These are phyloP conservation scores for Xenops minutus DNA, from an alignment of 2,797 vertebrate genomes.

Conservation along the genomic window DNA sequence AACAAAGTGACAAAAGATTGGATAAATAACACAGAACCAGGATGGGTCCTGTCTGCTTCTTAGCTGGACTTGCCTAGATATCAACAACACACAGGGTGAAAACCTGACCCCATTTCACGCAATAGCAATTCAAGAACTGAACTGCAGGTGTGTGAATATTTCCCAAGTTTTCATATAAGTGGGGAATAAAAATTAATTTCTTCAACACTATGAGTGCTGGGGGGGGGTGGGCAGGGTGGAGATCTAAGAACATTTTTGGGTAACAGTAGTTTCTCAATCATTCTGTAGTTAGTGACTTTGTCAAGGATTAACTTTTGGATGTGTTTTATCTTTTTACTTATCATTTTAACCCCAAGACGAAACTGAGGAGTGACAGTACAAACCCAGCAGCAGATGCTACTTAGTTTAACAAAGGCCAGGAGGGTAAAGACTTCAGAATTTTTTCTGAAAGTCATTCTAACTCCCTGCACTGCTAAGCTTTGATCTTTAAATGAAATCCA, in stretches of 20 bases:
- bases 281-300: neutral
- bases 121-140: neutral
- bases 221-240: rapidly evolving
- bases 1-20: neutral
- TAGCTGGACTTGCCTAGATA: neutral
- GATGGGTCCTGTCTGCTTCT: neutral
- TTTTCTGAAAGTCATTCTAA: neutral
- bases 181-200: neutral
- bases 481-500: neutral
- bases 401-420: neutral
- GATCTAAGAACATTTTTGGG: neutral
- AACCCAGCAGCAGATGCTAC: neutral
- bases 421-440: neutral
- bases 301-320: neutral
- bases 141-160: neutral
- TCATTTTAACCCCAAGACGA: neutral
- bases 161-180: neutral
- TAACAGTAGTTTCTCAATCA: neutral
- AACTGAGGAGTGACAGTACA: neutral
- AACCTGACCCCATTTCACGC: rapidly evolving
- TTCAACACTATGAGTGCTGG: neutral
- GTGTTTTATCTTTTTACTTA: neutral
- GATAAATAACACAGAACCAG: neutral
- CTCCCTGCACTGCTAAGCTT: neutral
- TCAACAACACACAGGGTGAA: neutral